Evolutionary conservation across 2,797 vertebrate genomes (phyloP).

Genomic region (Sparus aurata): DNA sequence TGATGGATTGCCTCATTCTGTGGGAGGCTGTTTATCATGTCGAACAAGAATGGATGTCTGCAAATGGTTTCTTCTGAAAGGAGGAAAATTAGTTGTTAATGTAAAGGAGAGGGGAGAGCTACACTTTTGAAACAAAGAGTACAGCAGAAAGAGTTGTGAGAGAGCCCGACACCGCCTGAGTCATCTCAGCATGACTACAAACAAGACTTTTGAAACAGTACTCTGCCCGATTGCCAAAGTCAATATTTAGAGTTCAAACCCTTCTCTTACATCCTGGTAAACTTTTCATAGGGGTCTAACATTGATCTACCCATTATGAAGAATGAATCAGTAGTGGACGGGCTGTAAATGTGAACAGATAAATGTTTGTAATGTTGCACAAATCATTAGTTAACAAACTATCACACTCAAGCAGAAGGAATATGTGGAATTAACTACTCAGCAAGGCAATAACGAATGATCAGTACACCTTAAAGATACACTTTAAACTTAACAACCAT

Average conservation of each 20-base stretch:
- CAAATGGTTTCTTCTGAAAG: constrained; percentile 21
- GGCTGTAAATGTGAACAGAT: too few species aligned
- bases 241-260: not conserved
- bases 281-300: not conserved
- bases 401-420: not conserved
- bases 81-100: constrained; percentile 21
- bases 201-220: not conserved
- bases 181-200: constrained; percentile 8
- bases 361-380: not conserved
- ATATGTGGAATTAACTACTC: too few species aligned
- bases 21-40: constrained; percentile 18
- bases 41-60: constrained; percentile 13
- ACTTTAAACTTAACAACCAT: too few species aligned
- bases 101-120: not conserved
- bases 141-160: not conserved
- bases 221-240: not conserved
- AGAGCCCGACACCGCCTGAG: not conserved
- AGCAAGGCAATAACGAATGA: too few species aligned
- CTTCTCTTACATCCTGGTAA: not conserved
- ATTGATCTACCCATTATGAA: not conserved
- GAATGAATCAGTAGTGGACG: not conserved
- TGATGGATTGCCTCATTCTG: constrained; percentile 36
- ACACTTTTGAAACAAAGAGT: not conserved
- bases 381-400: not conserved
- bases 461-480: too few species aligned